Conservation (phyloP, 1,140 invertebrate genomes). For the Zaprionus ghesquierei region DNA sequence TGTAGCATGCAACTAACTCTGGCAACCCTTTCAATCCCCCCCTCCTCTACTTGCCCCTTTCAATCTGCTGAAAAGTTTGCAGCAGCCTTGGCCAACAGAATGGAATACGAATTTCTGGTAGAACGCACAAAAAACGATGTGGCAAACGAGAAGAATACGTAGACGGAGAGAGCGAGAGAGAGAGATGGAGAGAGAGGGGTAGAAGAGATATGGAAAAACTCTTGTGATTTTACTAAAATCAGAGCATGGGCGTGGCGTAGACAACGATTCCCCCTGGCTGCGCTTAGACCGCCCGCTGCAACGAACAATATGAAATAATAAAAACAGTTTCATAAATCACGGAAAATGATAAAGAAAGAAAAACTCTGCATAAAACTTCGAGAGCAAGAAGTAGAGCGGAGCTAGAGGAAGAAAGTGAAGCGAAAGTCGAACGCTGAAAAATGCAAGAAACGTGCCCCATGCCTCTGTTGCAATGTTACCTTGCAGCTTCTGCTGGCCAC, state of each 20-base stretch:
- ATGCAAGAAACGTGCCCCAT: slow-evolving; percentile 36
- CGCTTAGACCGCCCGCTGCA: slow-evolving; percentile 29
- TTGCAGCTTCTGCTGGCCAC: neutral
- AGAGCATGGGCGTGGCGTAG: slow-evolving; percentile 37
- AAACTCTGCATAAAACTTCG: slow-evolving; percentile 2
- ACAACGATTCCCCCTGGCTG: neutral
- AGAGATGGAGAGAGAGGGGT: neutral
- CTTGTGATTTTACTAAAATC: slow-evolving; percentile 71
- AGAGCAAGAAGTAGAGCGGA: neutral
- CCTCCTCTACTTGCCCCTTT: neutral
- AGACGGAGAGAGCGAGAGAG: neutral
- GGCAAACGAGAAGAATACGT: slow-evolving; percentile 12
- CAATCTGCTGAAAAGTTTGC: slow-evolving; percentile 60
- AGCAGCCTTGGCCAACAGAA: slow-evolving; percentile 54
- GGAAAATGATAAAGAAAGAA: slow-evolving; percentile 66
- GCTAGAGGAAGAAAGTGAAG: slow-evolving; percentile 24
- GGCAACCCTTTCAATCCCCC: neutral
- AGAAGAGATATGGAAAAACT: slow-evolving; percentile 55
- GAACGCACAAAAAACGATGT: slow-evolving; percentile 57
- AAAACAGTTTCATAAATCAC: slow-evolving; percentile 81
- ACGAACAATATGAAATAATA: slow-evolving; percentile 80
- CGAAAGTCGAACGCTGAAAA: slow-evolving; percentile 44
- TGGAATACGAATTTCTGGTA: slow-evolving; percentile 71
- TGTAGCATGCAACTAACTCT: slow-evolving; percentile 44
- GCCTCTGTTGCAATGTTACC: neutral